Evolutionary conservation across 2,113 vertebrate genomes (phyloP).

Genomic region (Heptranchias perlo): DNA sequence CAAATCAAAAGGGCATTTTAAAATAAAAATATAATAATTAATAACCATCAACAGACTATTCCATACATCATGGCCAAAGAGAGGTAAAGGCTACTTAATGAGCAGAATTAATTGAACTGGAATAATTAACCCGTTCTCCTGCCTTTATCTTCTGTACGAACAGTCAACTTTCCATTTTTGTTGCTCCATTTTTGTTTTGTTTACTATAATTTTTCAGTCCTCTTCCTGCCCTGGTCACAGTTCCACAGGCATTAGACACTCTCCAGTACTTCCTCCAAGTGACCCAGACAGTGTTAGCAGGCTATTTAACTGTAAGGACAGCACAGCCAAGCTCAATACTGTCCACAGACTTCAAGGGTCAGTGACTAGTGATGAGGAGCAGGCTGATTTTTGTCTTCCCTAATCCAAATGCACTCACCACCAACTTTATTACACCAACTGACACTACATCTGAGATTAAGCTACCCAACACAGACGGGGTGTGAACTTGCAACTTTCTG

Average conservation of each 20-base stretch:
- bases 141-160: not conserved
- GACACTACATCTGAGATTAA: not conserved
- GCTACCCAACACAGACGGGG: not conserved
- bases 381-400: not conserved
- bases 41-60: not conserved
- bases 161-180: not conserved
- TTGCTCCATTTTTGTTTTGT: not conserved
- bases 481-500: not conserved
- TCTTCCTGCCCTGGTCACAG: not conserved
- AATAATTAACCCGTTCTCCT: constrained; percentile 7
- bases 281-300: not conserved
- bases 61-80: not conserved
- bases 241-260: not conserved
- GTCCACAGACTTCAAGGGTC: not conserved
- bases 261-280: not conserved
- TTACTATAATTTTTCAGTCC: not conserved
- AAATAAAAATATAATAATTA: not conserved
- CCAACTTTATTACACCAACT: not conserved
- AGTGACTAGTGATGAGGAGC: not conserved
- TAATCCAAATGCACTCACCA: not conserved
- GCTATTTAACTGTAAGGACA: not conserved
- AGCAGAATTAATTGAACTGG: not conserved
- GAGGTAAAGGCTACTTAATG: not conserved
- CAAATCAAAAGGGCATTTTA: not conserved
- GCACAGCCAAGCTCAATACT: not conserved